Conservation (phyloP, 2,113 vertebrate genomes). For the Labeo catla region DNA sequence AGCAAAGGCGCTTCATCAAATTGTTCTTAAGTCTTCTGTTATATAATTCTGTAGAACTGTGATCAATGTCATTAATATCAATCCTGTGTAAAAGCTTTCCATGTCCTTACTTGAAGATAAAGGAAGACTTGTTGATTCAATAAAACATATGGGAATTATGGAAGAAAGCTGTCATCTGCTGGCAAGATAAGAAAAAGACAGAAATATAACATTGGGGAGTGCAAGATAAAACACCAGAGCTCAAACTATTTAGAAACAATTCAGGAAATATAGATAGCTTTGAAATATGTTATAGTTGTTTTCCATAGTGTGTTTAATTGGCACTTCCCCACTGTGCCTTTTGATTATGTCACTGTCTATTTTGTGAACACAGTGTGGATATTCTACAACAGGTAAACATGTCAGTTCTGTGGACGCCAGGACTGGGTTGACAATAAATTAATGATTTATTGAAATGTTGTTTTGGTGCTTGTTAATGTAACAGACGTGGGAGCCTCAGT, state of each 20-base stretch:
- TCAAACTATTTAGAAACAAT: neutral
- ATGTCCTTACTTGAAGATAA: constrained; percentile 20
- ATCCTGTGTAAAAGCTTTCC: neutral
- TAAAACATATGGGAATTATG: neutral
- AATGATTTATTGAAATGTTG: neutral
- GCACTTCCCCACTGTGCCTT: neutral
- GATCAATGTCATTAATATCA: neutral
- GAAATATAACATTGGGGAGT: neutral
- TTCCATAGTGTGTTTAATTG: neutral
- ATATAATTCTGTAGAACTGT: neutral
- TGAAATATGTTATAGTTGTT: neutral
- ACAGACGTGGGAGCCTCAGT: neutral
- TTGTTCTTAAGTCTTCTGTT: neutral
- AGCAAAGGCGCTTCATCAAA: neutral
- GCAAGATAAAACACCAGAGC: constrained; percentile 9
- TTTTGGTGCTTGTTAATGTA: neutral
- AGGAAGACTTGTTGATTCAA: neutral
- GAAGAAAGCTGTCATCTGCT: neutral
- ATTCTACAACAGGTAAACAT: neutral
- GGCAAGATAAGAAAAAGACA: neutral
- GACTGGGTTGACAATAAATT: neutral
- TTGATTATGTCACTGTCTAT: neutral
- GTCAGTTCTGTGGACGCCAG: neutral
- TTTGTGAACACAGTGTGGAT: neutral
- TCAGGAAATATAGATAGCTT: neutral